Percentiles rank a stretch among this genome's conserved stretches.
These are phyloP conservation scores for Pinctada fucata DNA, from an alignment of 2,888 invertebrate genomes.

Conservation along the genomic window DNA sequence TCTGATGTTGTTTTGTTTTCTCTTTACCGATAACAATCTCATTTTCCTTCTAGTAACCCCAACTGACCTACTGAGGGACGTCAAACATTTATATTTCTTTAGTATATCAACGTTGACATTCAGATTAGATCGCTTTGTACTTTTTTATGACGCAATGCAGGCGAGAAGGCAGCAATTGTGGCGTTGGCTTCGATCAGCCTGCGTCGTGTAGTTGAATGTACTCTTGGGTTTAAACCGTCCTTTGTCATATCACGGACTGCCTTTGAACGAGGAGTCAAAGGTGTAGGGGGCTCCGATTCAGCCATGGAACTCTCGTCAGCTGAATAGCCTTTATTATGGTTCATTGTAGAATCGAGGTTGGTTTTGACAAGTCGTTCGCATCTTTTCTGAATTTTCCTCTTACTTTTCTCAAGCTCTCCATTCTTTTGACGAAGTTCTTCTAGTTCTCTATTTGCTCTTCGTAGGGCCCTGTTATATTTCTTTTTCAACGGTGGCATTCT, in stretches of 20 bases:
- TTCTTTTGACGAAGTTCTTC: neutral
- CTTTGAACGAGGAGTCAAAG: conserved; percentile 5
- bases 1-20: neutral
- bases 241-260: neutral
- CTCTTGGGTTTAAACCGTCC: neutral
- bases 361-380: neutral
- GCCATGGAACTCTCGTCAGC: neutral
- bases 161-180: neutral
- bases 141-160: neutral
- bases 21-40: neutral
- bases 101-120: neutral
- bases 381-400: neutral
- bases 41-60: conserved; percentile 12
- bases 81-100: conserved; percentile 5
- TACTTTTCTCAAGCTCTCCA: neutral
- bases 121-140: neutral
- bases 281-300: neutral
- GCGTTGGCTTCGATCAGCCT: conserved; percentile 7
- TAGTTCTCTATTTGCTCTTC: neutral
- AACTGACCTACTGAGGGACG: neutral
- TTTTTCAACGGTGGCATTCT: neutral
- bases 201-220: neutral
- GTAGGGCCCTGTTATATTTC: neutral
- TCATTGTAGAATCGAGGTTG: neutral
- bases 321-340: neutral